These are phyloP conservation scores for Mellilla xanthometata DNA, from an alignment of 2,888 invertebrate genomes.

Conservation along the genomic window DNA sequence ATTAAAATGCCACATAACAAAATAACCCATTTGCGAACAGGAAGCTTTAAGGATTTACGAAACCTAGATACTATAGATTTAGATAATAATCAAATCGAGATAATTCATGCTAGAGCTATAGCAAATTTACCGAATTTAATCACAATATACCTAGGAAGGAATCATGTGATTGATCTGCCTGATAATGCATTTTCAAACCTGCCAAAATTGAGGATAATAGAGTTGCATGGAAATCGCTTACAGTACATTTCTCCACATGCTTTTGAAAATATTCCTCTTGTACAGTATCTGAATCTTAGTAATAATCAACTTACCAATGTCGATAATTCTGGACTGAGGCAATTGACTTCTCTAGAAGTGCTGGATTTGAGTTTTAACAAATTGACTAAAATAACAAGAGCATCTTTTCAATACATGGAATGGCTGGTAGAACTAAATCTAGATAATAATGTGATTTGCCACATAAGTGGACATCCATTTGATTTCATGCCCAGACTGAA, in stretches of 20 bases:
- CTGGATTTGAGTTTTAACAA: constrained; percentile 92
- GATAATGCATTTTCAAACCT: constrained; percentile 90
- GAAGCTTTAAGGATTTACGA: constrained; percentile 87
- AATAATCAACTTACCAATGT: constrained; percentile 89
- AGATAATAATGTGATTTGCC: constrained; percentile 92
- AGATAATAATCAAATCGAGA: constrained; percentile 90
- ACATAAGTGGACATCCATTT: constrained; percentile 90
- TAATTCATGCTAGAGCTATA: constrained; percentile 88
- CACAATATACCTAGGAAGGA: constrained; percentile 87
- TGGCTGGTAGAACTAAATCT: constrained; percentile 94
- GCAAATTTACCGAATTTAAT: constrained; percentile 86
- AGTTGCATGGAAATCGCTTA: constrained; percentile 91
- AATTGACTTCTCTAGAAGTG: constrained; percentile 90
- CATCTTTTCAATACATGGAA: constrained; percentile 88
- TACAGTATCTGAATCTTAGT: constrained; percentile 92
- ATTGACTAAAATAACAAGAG: constrained; percentile 86
- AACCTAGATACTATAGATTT: constrained; percentile 89
- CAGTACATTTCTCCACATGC: constrained; percentile 88
- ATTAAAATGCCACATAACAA: constrained; percentile 89
- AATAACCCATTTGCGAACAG: constrained; percentile 86
- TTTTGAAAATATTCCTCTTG: constrained; percentile 89
- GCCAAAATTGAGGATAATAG: constrained; percentile 87
- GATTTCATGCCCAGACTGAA: constrained; percentile 92
- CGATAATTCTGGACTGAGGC: constrained; percentile 88
- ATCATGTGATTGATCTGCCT: constrained; percentile 88